These are phyloP conservation scores for Monarcha castaneiventris DNA, from an alignment of 2,113 vertebrate genomes.

Conservation along the genomic window DNA sequence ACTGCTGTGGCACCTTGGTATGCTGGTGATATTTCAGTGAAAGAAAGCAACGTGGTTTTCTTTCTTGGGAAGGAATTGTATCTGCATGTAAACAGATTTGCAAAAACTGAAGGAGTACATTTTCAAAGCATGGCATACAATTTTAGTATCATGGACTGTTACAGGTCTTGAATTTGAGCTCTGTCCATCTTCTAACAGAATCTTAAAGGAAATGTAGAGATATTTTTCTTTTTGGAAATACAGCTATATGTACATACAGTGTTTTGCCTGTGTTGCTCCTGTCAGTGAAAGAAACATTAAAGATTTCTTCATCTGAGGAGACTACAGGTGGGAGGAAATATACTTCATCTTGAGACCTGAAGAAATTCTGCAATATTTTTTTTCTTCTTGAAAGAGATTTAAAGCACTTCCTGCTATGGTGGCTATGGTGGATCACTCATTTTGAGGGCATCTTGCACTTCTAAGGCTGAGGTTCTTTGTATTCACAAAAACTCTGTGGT, in stretches of 20 bases:
- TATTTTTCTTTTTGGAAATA: background rate
- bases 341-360: background rate
- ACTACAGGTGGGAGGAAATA: background rate
- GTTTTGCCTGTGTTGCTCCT: background rate
- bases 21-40: constrained; percentile 75
- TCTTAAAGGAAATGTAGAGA: background rate
- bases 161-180: background rate
- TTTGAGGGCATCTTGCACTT: background rate
- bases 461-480: background rate
- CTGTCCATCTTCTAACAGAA: background rate
- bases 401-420: background rate
- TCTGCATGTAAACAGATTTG: constrained; percentile 55
- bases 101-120: background rate
- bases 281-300: background rate
- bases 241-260: background rate
- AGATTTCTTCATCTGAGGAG: background rate
- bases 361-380: background rate
- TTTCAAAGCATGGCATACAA: background rate
- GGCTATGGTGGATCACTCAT: background rate
- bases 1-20: constrained; percentile 58
- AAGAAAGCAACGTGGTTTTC: constrained; percentile 68
- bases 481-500: background rate
- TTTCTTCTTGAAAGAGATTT: background rate
- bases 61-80: constrained; percentile 66
- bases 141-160: background rate